Evolutionary conservation across 2,888 invertebrate genomes (phyloP), one percentile per base, ranked within the genome.

Genomic region (Dysmachus trigonus): DNA sequence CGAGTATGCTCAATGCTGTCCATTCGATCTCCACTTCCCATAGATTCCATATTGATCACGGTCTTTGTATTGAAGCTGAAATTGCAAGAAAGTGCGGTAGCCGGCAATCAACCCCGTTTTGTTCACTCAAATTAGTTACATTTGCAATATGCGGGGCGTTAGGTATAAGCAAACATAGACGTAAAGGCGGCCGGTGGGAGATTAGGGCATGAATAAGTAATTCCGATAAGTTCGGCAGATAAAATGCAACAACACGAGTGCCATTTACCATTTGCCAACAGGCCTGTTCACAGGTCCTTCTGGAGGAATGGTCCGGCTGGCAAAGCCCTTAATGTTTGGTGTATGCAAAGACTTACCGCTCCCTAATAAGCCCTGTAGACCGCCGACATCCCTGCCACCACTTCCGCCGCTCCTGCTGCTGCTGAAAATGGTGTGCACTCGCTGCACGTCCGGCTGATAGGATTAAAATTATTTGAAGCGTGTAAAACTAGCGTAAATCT

Each of bases 381-480:
- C 41, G 35, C 15, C 41, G n/a, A n/a, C 38, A n/a, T 38, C 47
- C 41, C 22, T 18, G 35, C n/a, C n/a, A n/a, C n/a, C 18, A 51
- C 1, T 22, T 47, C 47, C n/a, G 53, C 53, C 5, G 22, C 53
- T n/a, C 38, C 13, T 38, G 38, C 38, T 38, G 38, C 38, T 18
- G 53, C 5, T 22, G 38, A 8, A 41, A 51, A 31, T 51, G 81
- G 38, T 81, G 86, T 81, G 85, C 81, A 62, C 73, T 79, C 76
- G 73, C 51, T 27, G 71, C 62, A 27, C 74, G 62, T 76, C 79
- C 53, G 27, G 84, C 41, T 86, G 86, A 88, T 88, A 84, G 87
- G 87, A 87, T 87, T 88, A 87, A 87, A 87, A 86, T 88, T 88
- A 88, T 87, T 88, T 86, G 87, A 88, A 88, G 87, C 87, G 87